A percentile compares a stretch with the other conserved stretches of the same genome.
Evolutionary conservation across 2,888 invertebrate species (phyloP).

Genomic region (Caenorhabditis afra): DNA sequence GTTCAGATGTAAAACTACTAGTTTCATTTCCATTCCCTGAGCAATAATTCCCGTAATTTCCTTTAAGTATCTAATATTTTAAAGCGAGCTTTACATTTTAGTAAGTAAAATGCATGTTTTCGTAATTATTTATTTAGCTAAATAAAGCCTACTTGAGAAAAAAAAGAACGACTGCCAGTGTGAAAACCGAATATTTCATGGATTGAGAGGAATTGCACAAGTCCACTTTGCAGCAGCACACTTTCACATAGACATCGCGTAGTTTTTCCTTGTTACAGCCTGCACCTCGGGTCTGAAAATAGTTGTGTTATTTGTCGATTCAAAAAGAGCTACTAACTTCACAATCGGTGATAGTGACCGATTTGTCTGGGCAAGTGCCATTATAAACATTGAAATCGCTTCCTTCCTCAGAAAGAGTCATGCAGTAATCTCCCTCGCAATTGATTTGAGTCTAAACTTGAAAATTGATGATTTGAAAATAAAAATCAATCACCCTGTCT

Average conservation of each 20-base stretch:
- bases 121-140: constrained; percentile 1
- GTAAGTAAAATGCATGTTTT: constrained; percentile 6
- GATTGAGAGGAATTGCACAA: constrained; percentile 26
- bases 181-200: too few relatives aligned
- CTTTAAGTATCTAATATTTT: not conserved
- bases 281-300: constrained; percentile 20
- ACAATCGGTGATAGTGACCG: constrained; percentile 35
- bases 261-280: constrained; percentile 45
- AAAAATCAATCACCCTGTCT: not conserved
- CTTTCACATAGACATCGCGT: constrained; percentile 35
- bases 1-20: not conserved
- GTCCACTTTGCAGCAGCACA: constrained; percentile 49
- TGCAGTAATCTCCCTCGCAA: constrained; percentile 44
- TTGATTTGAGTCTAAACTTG: constrained; percentile 15
- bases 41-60: constrained; percentile 21
- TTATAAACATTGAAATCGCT: constrained; percentile 42
- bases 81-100: constrained; percentile 21
- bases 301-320: not conserved
- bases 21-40: not conserved
- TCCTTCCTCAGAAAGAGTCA: constrained; percentile 50
- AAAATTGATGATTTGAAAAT: not conserved
- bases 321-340: constrained; percentile 8
- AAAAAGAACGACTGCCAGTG: not conserved
- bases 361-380: constrained; percentile 46
- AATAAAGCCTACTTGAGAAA: constrained; percentile 9